A percentile compares a stretch with the other conserved stretches of the same genome.
phyloP scores from a whole-genome alignment of 1,140 invertebrate species.

The Zaprionus ornatus region DNA sequence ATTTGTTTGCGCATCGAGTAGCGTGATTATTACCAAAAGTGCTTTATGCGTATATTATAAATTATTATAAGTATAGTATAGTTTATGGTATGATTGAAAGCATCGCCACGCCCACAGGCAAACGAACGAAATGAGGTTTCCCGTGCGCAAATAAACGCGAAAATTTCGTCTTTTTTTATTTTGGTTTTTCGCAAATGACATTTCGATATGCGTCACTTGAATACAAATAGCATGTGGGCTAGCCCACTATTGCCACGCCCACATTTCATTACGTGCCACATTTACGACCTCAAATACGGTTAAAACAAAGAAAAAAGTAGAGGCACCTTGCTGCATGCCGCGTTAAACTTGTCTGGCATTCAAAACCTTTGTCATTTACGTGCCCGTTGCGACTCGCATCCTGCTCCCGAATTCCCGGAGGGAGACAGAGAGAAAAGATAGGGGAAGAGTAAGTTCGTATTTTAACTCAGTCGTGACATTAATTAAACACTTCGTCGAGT shows the following conservation, averaged over 20 bases:
- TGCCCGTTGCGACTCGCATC: constrained; percentile 21
- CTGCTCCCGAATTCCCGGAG: background rate
- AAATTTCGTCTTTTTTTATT: background rate
- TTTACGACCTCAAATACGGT: constrained; percentile 7
- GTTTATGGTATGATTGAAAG: background rate
- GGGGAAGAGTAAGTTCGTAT: background rate
- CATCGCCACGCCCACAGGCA: background rate
- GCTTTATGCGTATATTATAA: constrained; percentile 7
- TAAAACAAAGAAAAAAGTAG: background rate
- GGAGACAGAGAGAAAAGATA: background rate
- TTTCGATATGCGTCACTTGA: constrained; percentile 56
- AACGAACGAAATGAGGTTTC: background rate
- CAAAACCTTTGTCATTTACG: constrained; percentile 21
- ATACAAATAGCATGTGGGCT: constrained; percentile 58
- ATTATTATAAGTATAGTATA: background rate
- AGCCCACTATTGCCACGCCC: constrained; percentile 13
- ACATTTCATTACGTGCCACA: constrained; percentile 24
- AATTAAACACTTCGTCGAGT: constrained; percentile 20
- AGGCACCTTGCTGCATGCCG: background rate
- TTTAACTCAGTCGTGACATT: background rate
- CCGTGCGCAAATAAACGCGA: constrained; percentile 4
- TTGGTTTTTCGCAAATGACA: constrained; percentile 8
- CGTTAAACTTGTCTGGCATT: constrained; percentile 7
- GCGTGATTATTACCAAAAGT: background rate
- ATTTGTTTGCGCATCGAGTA: background rate